Conservation (phyloP, 2,113 vertebrate genomes). For the Oreotragus oreotragus region DNA sequence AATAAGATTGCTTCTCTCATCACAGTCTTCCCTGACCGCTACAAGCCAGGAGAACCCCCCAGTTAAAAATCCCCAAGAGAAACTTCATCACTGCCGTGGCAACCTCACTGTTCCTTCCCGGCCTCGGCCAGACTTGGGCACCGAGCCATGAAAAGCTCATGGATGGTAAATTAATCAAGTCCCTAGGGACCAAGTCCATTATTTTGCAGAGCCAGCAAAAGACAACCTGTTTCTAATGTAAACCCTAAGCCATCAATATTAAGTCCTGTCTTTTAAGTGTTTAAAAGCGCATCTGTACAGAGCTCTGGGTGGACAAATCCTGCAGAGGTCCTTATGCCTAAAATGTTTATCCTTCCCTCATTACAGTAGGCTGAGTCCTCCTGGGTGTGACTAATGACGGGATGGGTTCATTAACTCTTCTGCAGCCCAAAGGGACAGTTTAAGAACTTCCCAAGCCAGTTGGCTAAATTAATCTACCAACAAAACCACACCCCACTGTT, state of each 20-base stretch:
- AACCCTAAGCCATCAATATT: background rate
- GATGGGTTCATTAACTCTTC: background rate
- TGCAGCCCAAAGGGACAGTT: background rate
- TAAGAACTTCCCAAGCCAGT: background rate
- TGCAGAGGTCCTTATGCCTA: background rate
- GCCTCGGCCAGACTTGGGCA: background rate
- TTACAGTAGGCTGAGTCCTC: background rate
- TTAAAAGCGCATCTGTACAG: background rate
- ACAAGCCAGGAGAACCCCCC: background rate
- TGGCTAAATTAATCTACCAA: background rate
- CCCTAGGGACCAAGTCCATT: background rate
- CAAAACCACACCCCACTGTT: background rate
- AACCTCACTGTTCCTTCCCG: background rate
- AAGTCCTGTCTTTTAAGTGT: background rate
- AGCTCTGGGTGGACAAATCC: background rate
- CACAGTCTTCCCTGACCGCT: background rate
- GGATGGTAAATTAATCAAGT: background rate
- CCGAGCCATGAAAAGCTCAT: background rate
- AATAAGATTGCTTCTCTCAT: background rate
- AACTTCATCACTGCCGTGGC: background rate
- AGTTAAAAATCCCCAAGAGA: background rate
- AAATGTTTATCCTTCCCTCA: background rate
- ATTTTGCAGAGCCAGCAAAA: constrained; percentile 4
- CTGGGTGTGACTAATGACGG: background rate
- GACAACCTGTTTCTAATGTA: background rate